Evolutionary conservation across 2,888 invertebrate genomes (phyloP), one percentile per base, ranked within the genome.

Genomic region (Bugulina stolonifera): DNA sequence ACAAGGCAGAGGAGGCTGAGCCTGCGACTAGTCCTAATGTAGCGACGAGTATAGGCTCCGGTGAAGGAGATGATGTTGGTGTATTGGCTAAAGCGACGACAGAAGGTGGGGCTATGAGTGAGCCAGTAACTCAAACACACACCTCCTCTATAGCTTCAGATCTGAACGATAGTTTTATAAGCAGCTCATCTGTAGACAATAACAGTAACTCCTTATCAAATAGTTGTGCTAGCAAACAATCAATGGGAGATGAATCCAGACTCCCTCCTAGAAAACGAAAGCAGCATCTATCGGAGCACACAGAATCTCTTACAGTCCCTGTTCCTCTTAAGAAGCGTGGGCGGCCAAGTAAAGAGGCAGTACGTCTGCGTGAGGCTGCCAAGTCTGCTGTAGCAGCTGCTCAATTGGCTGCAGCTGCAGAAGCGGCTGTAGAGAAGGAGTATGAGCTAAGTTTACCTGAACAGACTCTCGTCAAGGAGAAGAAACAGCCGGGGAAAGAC

Each of bases 251-350:
- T 34, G 64, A 64, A 32, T 64, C 64, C 34, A 2, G 64, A 32
- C 32, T 64, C 5, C 64, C 64, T 3, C 64, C 64, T 32, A 25
- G 64, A 5, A 64, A 64, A n/a, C 27, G 64, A 10, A 64, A 64
- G 32, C 64, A 64, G 18, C 22, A 64, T 14, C 32, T 64, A 22
- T 64, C 64, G 2, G 64, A 64, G 34, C 64, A 64, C 32, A 64
- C 64, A 29, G 27, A 32, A 34, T 64, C 64, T 29, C 64, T 64
- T n/a, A 64, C 14, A 64, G 64, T 27, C 32, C 29, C 34, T 14
- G 27, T 64, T 22, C 64, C 64, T 32, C 64, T 64, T 32, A 64
- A 64, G 27, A 64, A 64, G 27, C 64, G 64, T 14, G 64, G 64
- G 3, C 22, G 64, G 10, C 64, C 64, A 64, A 25, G 25, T 14